Percentiles rank a stretch among this genome's conserved stretches.
Conservation (phyloP, 2,113 vertebrate genomes). For the Sinocyclocheilus maitianheensis region DNA sequence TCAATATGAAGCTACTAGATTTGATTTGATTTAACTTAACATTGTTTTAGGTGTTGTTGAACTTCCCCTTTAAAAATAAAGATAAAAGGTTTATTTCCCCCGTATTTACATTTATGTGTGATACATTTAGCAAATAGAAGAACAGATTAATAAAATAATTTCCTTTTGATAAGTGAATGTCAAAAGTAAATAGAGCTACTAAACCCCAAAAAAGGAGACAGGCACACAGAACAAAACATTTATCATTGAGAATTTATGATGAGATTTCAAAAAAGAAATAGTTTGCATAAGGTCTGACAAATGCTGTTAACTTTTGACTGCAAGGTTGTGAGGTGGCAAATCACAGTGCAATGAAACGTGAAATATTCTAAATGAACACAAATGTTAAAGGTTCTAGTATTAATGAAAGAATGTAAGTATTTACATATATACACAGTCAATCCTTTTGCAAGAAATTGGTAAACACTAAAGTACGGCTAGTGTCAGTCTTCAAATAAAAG, state of each 20-base stretch:
- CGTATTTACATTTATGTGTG: no score
- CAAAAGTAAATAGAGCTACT: neutral
- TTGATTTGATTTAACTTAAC: no score
- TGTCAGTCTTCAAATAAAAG: slow-evolving; percentile 3
- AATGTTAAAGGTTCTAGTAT: neutral
- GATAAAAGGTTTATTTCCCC: no score
- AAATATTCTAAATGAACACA: neutral
- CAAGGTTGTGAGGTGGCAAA: neutral
- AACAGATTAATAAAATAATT: no score
- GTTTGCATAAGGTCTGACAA: neutral
- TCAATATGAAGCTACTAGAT: neutral
- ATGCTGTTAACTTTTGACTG: neutral
- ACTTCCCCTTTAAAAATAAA: no score
- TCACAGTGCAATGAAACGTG: neutral
- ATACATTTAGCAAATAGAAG: no score
- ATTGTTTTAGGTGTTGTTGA: no score
- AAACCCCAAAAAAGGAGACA: neutral
- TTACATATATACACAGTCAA: slow-evolving; percentile 53
- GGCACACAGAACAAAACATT: neutral
- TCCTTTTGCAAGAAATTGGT: slow-evolving; percentile 26
- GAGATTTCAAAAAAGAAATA: neutral
- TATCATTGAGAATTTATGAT: neutral
- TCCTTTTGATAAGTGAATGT: no score
- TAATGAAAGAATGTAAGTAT: neutral
- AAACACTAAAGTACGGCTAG: neutral